Evolutionary conservation across 2,888 invertebrate genomes (phyloP), one percentile per base, ranked within the genome.

Genomic region (Lycocerus yunnanus): DNA sequence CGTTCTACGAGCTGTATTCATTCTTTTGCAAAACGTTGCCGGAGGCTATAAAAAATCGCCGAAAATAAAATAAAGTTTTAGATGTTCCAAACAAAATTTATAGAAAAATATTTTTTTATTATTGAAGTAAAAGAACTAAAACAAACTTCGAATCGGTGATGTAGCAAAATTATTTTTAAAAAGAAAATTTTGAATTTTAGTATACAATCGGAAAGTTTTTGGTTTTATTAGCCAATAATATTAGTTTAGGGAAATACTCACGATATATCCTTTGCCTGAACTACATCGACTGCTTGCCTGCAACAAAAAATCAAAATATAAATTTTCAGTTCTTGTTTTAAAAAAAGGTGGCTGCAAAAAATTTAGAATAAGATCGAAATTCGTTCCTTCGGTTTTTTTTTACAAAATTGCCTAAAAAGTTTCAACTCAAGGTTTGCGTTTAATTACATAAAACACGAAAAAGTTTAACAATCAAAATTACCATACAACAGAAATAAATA

Each of bases 251-350:
- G n/a, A 10, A 63, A 89, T 91, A 95, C 95, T 94, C 91, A 95
- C 95, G 95, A 95, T 95, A 94, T 95, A 95, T 92, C 95, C 95
- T 92, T 94, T 95, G 90, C 94, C 95, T 91, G 94, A 95, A 91
- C 94, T 95, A 91, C 95, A 94, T 90, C 94, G 93, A 91, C 94
- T 95, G 92, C 94, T 94, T 89, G 94, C 94, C 95, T 95, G 91
- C 87, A 90, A 91, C 87, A 88, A 88, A 83, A 88, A 89, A 86
- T 88, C 88, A 89, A 68, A 24, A 11, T 27, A 43, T 43, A 43
- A n/a, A 43, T 43, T 43, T 43, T 6, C n/a, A n/a, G 43, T 43
- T 43, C n/a, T n/a, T n/a, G n/a, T n/a, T n/a, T n/a, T n/a, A n/a
- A n/a, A n/a, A n/a, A n/a, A n/a, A n/a, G n/a, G n/a, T n/a, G n/a